Percentiles rank a stretch among this genome's conserved stretches.
These are phyloP conservation scores for Scaptomyza polygonia DNA, from an alignment of 2,888 invertebrate genomes.

Conservation along the genomic window DNA sequence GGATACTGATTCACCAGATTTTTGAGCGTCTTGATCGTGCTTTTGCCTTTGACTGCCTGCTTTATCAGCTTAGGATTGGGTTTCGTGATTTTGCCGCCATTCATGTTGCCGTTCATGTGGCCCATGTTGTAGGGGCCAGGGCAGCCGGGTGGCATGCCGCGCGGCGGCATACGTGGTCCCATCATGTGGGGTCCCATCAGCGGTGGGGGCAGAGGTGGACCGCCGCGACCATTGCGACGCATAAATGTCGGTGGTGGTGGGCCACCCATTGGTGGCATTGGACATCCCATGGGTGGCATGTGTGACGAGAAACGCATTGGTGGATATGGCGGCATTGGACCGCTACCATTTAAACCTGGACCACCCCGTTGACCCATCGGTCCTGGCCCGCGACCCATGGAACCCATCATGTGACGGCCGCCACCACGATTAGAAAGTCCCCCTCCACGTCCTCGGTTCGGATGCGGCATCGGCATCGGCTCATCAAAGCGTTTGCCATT, in stretches of 20 bases:
- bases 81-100: slow-evolving; percentile 77
- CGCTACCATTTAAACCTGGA: slow-evolving; percentile 42
- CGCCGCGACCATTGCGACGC: slow-evolving; percentile 71
- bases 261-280: slow-evolving; percentile 69
- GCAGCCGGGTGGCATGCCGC: slow-evolving; percentile 61
- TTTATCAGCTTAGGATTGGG: slow-evolving; percentile 76
- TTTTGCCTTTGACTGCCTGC: slow-evolving; percentile 75
- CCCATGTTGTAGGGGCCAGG: slow-evolving; percentile 46
- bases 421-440: slow-evolving; percentile 35
- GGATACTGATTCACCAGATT: slow-evolving; percentile 84
- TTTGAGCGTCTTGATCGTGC: slow-evolving; percentile 82
- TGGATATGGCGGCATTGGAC: slow-evolving; percentile 69
- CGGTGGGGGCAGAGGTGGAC: slow-evolving; percentile 65
- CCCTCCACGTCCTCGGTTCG: slow-evolving; percentile 17
- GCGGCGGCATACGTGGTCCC: slow-evolving; percentile 64
- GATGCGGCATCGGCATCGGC: slow-evolving; percentile 29
- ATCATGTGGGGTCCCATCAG: slow-evolving; percentile 67
- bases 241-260: slow-evolving; percentile 75
- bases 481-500: slow-evolving; percentile 54
- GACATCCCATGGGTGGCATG: slow-evolving; percentile 74
- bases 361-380: slow-evolving; percentile 50
- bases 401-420: slow-evolving; percentile 65
- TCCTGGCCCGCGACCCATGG: slow-evolving; percentile 49
- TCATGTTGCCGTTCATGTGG: slow-evolving; percentile 54
- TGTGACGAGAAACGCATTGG: slow-evolving; percentile 69